Evolutionary conservation across 2,113 vertebrate species (phyloP), one percentile per base, ranked within the genome.

Genomic region (Oncorhynchus nerka): DNA sequence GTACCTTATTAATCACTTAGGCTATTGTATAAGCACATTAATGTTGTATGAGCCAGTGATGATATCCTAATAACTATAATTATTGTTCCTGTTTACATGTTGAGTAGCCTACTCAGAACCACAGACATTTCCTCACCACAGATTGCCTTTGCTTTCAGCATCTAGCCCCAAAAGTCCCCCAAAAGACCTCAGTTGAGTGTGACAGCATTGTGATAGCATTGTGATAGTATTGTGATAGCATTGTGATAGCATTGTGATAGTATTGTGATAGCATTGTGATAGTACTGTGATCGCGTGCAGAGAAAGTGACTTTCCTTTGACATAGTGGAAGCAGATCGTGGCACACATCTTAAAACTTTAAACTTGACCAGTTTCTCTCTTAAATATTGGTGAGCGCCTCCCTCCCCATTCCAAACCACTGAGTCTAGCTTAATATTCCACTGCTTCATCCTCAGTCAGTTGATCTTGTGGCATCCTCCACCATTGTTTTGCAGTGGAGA

Each of bases 391-490:
- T 12, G 20, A 57, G 15, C 19, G 16, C 4, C 59, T 62, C 59
- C 59, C 59, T 22, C n/a, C 59, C 59, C 59, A n/a, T 22, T 22
- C 59, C 7, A 62, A 22, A 62, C n/a, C 68, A 67, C 79, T 73
- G 8, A 49, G 73, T n/a, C 3, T 74, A 34, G 32, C 71, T 13
- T 7, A 75, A 22, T 19, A 69, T 69, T 72, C 68, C 67, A 20
- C 51, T 70, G 30, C 81, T 85, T 86, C 88, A 90, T 92, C 88
- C 77, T 92, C 88, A 78, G 84, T 89, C 85, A 90, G 85, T 72
- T 79, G 70, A 75, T 78, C 84, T 82, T n/a, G 88, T 87, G 88
- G 84, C 90, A 73, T 84, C 81, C 87, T 88, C 79, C 83, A 64
- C 79, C 82, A 88, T 90, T 88, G 86, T 90, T 86, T 83, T 55